Conservation (phyloP, 92 coral and sea anemone species). For the Umimayanthus kanabou region DNA sequence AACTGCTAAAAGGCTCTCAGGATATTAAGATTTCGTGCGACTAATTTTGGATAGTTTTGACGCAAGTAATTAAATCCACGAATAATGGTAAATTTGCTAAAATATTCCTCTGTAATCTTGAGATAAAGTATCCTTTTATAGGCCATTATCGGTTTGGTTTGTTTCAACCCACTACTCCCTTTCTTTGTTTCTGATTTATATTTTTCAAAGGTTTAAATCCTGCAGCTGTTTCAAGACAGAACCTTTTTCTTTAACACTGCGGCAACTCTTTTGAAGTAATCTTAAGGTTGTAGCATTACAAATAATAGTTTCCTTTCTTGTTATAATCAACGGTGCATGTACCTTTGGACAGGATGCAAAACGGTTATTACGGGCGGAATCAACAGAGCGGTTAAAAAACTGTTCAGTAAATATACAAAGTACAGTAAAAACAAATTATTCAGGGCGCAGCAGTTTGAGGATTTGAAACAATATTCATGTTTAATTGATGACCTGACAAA, state of each 20-base stretch:
- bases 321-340: not conserved
- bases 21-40: not conserved
- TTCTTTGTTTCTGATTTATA: slow-evolving; percentile 2
- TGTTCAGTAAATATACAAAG: not conserved
- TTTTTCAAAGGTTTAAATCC: not conserved
- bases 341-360: not conserved
- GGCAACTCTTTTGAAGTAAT: not conserved
- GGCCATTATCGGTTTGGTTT: not conserved
- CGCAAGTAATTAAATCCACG: not conserved
- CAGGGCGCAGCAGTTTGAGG: not conserved
- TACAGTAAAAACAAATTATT: not conserved
- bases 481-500: not conserved
- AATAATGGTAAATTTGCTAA: not conserved
- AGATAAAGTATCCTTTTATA: not conserved
- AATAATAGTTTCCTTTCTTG: not conserved
- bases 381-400: not conserved
- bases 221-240: slow-evolving; percentile 12
- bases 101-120: not conserved
- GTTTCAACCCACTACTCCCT: not conserved
- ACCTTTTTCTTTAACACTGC: not conserved
- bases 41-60: not conserved
- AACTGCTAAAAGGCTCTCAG: not conserved
- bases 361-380: not conserved
- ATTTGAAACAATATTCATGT: not conserved
- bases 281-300: not conserved